These are phyloP conservation scores for Acromyrmex heyeri DNA, from an alignment of 1,140 invertebrate species.

Conservation along the genomic window DNA sequence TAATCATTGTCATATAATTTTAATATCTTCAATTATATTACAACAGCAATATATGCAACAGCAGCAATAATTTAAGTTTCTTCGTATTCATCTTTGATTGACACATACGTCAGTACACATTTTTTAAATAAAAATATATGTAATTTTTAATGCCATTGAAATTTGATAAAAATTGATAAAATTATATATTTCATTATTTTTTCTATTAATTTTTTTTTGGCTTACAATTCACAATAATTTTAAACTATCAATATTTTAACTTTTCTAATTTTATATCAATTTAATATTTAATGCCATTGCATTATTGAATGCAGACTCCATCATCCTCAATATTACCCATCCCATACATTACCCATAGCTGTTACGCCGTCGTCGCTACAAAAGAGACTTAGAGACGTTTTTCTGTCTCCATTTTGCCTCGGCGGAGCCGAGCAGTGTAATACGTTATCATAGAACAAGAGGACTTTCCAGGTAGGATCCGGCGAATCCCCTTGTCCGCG, in stretches of 20 bases:
- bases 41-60: too few species aligned
- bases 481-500: slow-evolving; percentile 59
- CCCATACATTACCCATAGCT: slow-evolving; percentile 26
- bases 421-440: slow-evolving; percentile 59
- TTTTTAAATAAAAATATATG: background rate
- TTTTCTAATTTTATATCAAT: slow-evolving; percentile 14
- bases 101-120: background rate
- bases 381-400: slow-evolving; percentile 63
- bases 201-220: background rate
- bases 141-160: background rate
- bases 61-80: background rate
- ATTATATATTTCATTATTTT: background rate
- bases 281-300: background rate
- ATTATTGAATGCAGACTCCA: slow-evolving; percentile 40
- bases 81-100: too few species aligned
- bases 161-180: background rate
- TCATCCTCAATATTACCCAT: slow-evolving; percentile 30
- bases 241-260: background rate
- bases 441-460: slow-evolving; percentile 72
- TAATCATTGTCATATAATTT: background rate
- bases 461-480: slow-evolving; percentile 60
- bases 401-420: slow-evolving; percentile 32
- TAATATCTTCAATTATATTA: background rate
- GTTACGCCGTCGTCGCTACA: slow-evolving; percentile 49
- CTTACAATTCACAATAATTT: background rate